Percentiles rank a stretch among this genome's conserved stretches.
Conservation (phyloP, 2,113 vertebrate species). For the Tragelaphus strepsiceros region DNA sequence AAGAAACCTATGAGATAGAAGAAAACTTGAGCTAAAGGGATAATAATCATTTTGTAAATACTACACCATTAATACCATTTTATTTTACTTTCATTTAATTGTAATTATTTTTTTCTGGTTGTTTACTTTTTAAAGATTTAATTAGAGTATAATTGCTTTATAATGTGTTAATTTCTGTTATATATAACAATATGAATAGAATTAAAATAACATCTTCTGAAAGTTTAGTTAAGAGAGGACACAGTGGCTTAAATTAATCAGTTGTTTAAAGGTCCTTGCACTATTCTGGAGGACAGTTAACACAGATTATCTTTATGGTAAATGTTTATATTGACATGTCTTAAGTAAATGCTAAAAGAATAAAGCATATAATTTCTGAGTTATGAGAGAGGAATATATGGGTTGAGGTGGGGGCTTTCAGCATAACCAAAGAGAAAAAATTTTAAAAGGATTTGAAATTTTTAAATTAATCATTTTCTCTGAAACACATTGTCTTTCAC, state of each 20-base stretch:
- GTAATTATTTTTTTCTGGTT: background rate
- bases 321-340: background rate
- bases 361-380: background rate
- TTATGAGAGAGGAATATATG: background rate
- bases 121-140: background rate
- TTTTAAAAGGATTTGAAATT: background rate
- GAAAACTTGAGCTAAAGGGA: background rate
- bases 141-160: background rate
- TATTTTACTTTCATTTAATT: background rate
- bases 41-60: background rate
- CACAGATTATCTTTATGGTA: background rate
- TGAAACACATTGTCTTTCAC: background rate
- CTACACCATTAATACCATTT: background rate
- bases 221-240: background rate
- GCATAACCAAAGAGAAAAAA: background rate
- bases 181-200: background rate
- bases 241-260: background rate
- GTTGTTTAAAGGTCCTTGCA: background rate
- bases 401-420: background rate
- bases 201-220: background rate
- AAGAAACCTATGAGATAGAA: background rate
- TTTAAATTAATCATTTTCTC: background rate
- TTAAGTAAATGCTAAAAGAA: background rate
- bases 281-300: background rate
- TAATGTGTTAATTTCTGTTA: background rate